These are phyloP conservation scores for Styela clava DNA, from an alignment of 23 tunicate genomes.

Conservation along the genomic window DNA sequence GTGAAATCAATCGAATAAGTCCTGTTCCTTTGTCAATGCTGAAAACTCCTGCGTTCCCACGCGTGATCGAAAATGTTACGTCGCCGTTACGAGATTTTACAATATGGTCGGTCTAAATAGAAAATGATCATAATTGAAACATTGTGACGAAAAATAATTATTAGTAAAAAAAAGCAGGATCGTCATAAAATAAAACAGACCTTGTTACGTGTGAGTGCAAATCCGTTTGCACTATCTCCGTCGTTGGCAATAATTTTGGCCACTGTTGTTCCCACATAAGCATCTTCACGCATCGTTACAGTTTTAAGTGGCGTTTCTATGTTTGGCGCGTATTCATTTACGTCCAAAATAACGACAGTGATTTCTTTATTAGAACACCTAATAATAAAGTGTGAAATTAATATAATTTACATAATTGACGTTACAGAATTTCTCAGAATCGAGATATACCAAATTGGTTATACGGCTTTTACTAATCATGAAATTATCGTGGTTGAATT, in stretches of 20 bases:
- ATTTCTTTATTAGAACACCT: constrained; percentile 18
- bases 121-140: neutral
- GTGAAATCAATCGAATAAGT: constrained; percentile 22
- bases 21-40: constrained; percentile 52
- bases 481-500: too few species aligned
- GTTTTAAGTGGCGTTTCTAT: constrained; percentile 12
- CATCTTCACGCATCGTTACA: constrained; percentile 25
- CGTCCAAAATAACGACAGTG: constrained; percentile 56
- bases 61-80: constrained; percentile 36
- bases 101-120: constrained; percentile 29
- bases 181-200: too few species aligned
- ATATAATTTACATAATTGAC: too few species aligned
- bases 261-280: constrained; percentile 21
- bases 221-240: constrained; percentile 35
- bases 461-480: too few species aligned
- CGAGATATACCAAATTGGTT: too few species aligned
- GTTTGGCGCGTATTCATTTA: constrained; percentile 60
- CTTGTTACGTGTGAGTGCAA: constrained; percentile 6
- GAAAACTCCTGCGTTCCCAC: constrained; percentile 52
- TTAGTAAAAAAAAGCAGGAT: too few species aligned
- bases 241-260: constrained; percentile 65
- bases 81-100: constrained; percentile 62
- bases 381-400: too few species aligned
- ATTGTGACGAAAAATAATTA: too few species aligned
- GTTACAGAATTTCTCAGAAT: too few species aligned